These are phyloP conservation scores for Dallia pectoralis DNA, from an alignment of 2,797 vertebrate genomes.

Conservation along the genomic window DNA sequence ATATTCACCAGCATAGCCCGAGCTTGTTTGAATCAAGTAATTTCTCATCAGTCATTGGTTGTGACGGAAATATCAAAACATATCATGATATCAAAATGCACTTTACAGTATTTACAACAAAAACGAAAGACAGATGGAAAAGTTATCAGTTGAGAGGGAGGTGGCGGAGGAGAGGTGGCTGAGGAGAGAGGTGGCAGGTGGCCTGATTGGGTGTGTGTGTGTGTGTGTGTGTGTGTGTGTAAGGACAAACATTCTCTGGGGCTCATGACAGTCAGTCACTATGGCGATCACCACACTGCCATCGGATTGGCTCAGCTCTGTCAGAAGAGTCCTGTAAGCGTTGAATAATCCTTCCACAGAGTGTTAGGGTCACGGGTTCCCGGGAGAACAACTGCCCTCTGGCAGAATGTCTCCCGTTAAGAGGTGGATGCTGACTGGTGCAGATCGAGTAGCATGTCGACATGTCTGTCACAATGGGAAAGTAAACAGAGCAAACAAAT, in stretches of 20 bases:
- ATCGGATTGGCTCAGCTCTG: conserved; percentile 28
- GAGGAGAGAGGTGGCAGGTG: conserved; percentile 23
- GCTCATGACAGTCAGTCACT: conserved; percentile 40
- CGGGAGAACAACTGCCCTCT: conserved; percentile 9
- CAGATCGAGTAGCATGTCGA: conserved; percentile 51
- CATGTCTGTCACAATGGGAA: background rate
- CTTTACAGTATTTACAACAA: conserved; percentile 85
- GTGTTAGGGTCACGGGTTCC: conserved; percentile 34
- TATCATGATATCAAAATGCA: conserved; percentile 88
- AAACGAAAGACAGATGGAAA: conserved; percentile 53
- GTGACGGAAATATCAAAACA: conserved; percentile 83
- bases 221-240: conserved; percentile 20
- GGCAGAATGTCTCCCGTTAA: conserved; percentile 10
- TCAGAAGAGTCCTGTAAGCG: conserved; percentile 25
- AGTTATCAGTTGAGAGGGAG: conserved; percentile 48
- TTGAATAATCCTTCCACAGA: conserved; percentile 24
- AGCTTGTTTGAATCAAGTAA: conserved; percentile 46
- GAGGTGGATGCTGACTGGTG: conserved; percentile 27
- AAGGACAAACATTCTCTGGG: conserved; percentile 26
- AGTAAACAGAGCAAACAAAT: conserved; percentile 54
- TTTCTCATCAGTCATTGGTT: conserved; percentile 65
- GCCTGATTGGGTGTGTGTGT: conserved; percentile 24
- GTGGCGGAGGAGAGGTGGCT: conserved; percentile 19
- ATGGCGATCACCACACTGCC: conserved; percentile 37
- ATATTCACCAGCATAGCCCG: background rate